Evolutionary conservation across 23 tunicate genomes (phyloP), one percentile per base, ranked within the genome.

Genomic region (Oikopleura vanhoeffeni): DNA sequence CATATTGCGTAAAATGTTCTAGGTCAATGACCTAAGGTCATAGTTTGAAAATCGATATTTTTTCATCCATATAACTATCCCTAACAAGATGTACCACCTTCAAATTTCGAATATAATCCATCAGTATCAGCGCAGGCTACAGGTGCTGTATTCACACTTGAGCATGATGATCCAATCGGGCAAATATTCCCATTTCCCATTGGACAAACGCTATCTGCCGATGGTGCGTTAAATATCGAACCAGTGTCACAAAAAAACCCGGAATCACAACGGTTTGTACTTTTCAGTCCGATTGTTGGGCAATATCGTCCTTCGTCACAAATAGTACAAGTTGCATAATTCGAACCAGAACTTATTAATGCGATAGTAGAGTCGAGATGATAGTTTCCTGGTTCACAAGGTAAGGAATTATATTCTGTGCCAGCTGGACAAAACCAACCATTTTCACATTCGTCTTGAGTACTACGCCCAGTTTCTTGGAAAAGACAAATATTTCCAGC

Each of bases 321-420:
- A 0, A 76, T 85, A 0, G 40, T 85, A 79, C 99, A 95, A 18
- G 34, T 32, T 2, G 79, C 79, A 71, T 49, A 49, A 13, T 49
- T 24, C 13, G 64, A 49, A 49, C 18, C 24, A 24, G 64, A 24
- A 49, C 64, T 49, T 49, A 18, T 49, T 8, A 49, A 18, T 8
- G 60, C 60, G 18, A 8, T 18, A 8, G 60, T 8, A 8, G 60
- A 8, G 8, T 8, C 60, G 18, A 8, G 18, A 30, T 95, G 99
- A 79, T 90, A 95, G 8, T 91, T 91, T 76, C 99, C 99, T 36
- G 85, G 84, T 0, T 85, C 87, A 84, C 99, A 95, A 0, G 99
- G 90, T 0, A 27, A 39, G 0, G 90, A 89, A 8, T 13, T 8
- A 39, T 76, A 86, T 8, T 58, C 58, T 24, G 32, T 30, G 0